Conservation (phyloP, 2,113 vertebrate species). For the Nyctereutes procyonoides region DNA sequence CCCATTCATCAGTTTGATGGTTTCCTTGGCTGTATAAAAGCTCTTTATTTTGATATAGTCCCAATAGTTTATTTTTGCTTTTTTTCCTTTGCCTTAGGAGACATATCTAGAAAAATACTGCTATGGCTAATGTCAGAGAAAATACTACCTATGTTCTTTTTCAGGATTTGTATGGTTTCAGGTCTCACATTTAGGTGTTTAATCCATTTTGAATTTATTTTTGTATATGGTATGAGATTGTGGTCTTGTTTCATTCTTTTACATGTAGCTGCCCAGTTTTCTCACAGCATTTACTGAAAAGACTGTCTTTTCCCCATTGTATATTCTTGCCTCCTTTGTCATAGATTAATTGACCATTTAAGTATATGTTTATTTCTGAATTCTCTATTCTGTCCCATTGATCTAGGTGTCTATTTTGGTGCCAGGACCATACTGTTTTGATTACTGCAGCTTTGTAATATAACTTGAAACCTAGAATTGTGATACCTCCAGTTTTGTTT, state of each 20-base stretch:
- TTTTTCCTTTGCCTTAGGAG: not conserved
- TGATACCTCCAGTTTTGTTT: not conserved
- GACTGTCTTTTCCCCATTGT: not conserved
- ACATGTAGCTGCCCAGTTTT: not conserved
- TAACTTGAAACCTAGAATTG: not conserved
- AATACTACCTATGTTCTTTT: not conserved
- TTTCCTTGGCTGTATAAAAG: not conserved
- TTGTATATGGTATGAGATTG: not conserved
- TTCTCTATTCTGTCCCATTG: not conserved
- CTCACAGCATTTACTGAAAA: not conserved
- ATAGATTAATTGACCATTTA: not conserved
- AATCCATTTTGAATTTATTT: not conserved
- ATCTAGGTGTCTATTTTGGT: not conserved
- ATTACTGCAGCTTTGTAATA: not conserved
- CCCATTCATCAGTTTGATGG: not conserved
- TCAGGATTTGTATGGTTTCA: not conserved
- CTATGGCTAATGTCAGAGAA: not conserved
- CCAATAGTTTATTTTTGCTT: not conserved
- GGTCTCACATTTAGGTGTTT: not conserved
- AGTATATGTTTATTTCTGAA: not conserved
- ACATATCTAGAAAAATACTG: not conserved
- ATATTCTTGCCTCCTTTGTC: not conserved
- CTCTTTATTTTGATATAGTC: not conserved
- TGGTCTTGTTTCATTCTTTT: not conserved
- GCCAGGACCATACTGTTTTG: not conserved